Evolutionary conservation across 1,140 invertebrate species (phyloP).

Genomic region (Myzus persicae): DNA sequence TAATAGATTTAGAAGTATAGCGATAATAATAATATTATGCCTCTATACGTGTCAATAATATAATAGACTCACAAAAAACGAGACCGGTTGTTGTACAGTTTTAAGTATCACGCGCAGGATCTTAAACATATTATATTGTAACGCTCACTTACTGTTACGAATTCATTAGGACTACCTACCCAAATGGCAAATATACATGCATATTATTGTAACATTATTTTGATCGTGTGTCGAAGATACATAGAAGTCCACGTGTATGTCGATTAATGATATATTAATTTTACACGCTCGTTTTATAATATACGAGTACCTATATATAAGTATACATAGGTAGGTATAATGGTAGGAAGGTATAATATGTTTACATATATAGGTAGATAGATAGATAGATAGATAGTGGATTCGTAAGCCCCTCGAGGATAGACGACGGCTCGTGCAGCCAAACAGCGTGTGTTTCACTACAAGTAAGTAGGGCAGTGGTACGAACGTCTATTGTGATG

Average conservation of each 20-base stretch:
- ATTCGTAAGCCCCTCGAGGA: background rate
- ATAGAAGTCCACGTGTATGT: background rate
- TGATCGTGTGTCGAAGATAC: background rate
- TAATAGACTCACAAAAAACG: background rate
- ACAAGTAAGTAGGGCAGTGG: background rate
- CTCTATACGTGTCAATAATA: background rate
- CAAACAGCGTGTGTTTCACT: background rate
- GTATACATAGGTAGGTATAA: too few species aligned
- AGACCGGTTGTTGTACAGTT: background rate
- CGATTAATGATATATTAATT: background rate
- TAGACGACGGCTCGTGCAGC: background rate
- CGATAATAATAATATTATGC: background rate
- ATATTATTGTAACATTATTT: background rate
- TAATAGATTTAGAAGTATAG: background rate
- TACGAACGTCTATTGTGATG: constrained; percentile 15
- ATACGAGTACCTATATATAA: too few species aligned
- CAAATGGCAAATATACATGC: background rate
- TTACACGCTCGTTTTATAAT: background rate
- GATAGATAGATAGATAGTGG: too few species aligned
- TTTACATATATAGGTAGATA: too few species aligned
- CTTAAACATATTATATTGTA: too few species aligned
- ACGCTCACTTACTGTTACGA: background rate
- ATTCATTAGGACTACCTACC: background rate
- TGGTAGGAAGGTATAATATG: too few species aligned
- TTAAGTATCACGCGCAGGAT: background rate